Conservation (phyloP, 1,140 invertebrate genomes). For the Wasmannia auropunctata region DNA sequence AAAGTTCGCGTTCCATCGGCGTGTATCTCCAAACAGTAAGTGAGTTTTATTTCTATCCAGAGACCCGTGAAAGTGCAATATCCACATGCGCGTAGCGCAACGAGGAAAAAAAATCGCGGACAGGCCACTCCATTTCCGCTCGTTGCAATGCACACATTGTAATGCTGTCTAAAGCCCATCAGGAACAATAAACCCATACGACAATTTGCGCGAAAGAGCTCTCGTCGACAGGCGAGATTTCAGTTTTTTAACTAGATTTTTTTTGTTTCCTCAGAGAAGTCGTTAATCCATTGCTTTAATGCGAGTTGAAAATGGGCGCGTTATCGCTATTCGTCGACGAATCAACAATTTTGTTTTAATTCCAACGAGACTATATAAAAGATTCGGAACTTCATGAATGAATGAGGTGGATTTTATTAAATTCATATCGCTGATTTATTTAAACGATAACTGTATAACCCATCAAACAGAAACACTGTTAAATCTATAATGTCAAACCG, state of each 20-base stretch:
- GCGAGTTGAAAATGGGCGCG: neutral
- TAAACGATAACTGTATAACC: neutral
- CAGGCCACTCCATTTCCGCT: slow-evolving; percentile 12
- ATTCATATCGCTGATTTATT: neutral
- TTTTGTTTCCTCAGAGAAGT: too few species aligned
- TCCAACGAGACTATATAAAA: neutral
- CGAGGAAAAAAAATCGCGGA: slow-evolving; percentile 14
- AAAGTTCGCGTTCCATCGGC: neutral
- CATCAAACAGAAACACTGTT: neutral
- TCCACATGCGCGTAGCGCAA: neutral
- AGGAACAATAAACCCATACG: neutral
- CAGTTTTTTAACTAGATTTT: too few species aligned
- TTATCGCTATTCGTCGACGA: neutral
- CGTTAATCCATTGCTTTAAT: slow-evolving; percentile 1
- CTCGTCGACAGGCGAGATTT: neutral
- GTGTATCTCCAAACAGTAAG: neutral
- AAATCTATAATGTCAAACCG: too few species aligned
- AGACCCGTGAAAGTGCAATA: slow-evolving; percentile 32
- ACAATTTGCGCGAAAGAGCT: slow-evolving; percentile 6
- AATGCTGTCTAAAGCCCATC: neutral
- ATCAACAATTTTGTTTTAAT: neutral
- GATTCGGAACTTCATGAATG: neutral
- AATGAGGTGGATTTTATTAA: neutral
- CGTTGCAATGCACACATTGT: neutral
- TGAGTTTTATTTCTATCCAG: slow-evolving; percentile 35